Evolutionary conservation across 2,113 vertebrate genomes (phyloP).

Genomic region (Nycticebus coucang): DNA sequence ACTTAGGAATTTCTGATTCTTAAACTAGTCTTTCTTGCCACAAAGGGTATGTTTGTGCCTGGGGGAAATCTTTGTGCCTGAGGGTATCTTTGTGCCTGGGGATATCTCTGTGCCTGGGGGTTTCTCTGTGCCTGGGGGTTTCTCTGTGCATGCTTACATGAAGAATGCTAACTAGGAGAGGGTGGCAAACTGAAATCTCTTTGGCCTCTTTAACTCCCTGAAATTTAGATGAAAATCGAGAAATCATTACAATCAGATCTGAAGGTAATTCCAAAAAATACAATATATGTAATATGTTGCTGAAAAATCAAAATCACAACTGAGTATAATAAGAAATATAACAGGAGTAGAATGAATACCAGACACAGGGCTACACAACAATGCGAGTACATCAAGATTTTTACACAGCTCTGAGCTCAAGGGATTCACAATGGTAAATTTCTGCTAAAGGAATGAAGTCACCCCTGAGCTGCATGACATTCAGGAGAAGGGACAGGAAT

Average conservation of each 20-base stretch:
- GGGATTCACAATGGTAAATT: conserved; percentile 8
- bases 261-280: conserved; percentile 17
- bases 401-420: neutral
- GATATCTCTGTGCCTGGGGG: too few relatives aligned
- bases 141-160: neutral
- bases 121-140: too few relatives aligned
- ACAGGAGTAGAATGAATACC: neutral
- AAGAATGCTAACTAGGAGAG: neutral
- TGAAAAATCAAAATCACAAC: neutral
- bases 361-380: neutral
- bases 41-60: neutral
- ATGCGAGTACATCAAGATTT: neutral
- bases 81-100: too few relatives aligned
- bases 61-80: too few relatives aligned
- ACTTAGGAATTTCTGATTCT: neutral
- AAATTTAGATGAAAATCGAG: neutral
- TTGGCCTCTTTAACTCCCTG: neutral
- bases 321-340: neutral
- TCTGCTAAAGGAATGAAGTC: neutral
- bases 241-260: neutral
- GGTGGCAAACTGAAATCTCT: neutral
- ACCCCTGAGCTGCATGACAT: neutral
- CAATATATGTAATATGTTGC: neutral
- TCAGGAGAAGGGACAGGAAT: neutral
- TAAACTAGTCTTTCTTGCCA: neutral